Evolutionary conservation across 2,113 vertebrate species (phyloP), one percentile per base, ranked within the genome.

Genomic region (Columbina picui): DNA sequence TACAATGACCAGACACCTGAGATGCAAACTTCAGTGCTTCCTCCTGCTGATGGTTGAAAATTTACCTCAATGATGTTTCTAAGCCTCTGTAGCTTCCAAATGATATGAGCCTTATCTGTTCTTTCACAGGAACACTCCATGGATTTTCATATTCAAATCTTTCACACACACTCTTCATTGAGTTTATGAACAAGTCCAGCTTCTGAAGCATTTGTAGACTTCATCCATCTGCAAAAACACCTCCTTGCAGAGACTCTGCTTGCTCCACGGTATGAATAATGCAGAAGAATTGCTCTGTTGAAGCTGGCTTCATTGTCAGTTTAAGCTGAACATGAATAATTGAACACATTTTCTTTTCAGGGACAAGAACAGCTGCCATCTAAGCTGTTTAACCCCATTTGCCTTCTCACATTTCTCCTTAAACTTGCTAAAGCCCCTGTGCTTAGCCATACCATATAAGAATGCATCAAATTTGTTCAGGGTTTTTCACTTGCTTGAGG

Each of bases 261-360:
- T 5, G 11, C 64, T 93, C 69, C 38, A 26, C 49, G 39, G 12
- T 34, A 95, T 97, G 83, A 97, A 97, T 97, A 96, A 97, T 95
- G 93, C 75, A 97, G 60, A 50, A 90, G 73, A 93, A 92, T 75
- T 78, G 81, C 86, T 94, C 89, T 95, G 91, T 82, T 96, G 87
- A 95, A 96, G 78, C 74, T 95, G 87, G 59, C 80, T 93, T 82
- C 94, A 61, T 94, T 96, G 90, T 95, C 92, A 88, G 81, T 96
- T 95, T 97, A 97, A 95, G 87, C 59, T 88, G 69, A 91, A 94
- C 88, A 97, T 97, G 91, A 97, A 97, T 97, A 96, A 97, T 97
- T 96, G 86, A 97, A 87, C 26, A 73, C 27, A 80, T 95, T 97
- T 97, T 93, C 93, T 93, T 97, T 96, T 87, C 90, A 90, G 93